Conservation (phyloP, 2,888 invertebrate species). For the Tipula vernalis region DNA sequence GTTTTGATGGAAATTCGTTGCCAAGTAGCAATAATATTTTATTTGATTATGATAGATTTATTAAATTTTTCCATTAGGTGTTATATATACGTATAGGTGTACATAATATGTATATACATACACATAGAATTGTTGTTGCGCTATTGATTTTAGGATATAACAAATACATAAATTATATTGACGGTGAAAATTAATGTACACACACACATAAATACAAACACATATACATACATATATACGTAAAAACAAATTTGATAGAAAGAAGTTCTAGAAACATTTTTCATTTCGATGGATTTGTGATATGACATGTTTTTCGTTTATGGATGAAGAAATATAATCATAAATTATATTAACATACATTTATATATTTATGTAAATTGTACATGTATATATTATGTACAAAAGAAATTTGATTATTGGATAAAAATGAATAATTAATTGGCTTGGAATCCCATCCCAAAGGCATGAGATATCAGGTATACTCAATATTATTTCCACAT, state of each 20-base stretch:
- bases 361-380: not conserved
- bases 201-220: not conserved
- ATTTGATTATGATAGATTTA: slow-evolving; percentile 4
- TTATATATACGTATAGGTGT: not conserved
- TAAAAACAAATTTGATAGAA: not conserved
- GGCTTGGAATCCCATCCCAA: not conserved
- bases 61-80: slow-evolving; percentile 4
- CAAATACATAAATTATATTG: not conserved
- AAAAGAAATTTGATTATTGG: not conserved
- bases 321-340: not conserved
- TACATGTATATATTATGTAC: not conserved
- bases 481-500: not conserved
- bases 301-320: not conserved
- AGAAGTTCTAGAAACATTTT: not conserved
- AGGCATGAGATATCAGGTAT: not conserved
- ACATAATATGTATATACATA: too few relatives aligned
- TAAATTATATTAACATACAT: not conserved
- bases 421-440: not conserved
- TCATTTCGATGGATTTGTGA: not conserved
- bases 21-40: not conserved
- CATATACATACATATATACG: not conserved
- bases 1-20: not conserved
- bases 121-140: not conserved
- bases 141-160: not conserved
- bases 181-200: not conserved